Evolutionary conservation across 2,113 vertebrate genomes (phyloP).

Genomic region (Sinocyclocheilus maitianheensis): DNA sequence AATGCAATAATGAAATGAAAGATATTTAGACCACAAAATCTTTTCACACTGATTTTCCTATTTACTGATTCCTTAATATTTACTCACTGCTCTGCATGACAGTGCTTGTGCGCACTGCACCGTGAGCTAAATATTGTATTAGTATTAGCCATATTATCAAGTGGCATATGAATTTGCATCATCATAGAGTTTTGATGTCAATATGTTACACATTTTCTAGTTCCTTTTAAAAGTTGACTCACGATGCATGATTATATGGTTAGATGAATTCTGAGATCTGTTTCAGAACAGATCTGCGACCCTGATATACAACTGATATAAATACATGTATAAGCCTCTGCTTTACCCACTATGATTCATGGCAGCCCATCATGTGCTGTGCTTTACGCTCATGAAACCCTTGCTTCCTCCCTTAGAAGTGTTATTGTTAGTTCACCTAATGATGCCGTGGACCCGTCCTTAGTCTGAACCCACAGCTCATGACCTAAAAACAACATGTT

Average conservation of each 20-base stretch:
- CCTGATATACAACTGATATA: background rate
- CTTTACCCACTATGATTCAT: background rate
- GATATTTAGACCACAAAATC: background rate
- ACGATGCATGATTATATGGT: background rate
- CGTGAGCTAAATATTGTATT: constrained; percentile 2
- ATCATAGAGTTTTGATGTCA: background rate
- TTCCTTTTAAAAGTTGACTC: background rate
- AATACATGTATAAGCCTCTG: background rate
- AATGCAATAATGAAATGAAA: too few relatives aligned
- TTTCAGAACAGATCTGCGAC: background rate
- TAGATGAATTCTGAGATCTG: background rate
- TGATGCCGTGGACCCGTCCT: background rate
- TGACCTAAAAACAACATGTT: constrained; percentile 32
- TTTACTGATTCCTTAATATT: background rate
- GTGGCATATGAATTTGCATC: background rate
- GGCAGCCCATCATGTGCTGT: background rate
- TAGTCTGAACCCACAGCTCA: background rate
- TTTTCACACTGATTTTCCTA: background rate
- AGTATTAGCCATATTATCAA: background rate
- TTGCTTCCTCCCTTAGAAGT: background rate
- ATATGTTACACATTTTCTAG: background rate
- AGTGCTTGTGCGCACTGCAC: too few relatives aligned
- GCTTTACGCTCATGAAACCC: too few relatives aligned
- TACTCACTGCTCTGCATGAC: background rate
- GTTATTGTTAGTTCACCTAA: constrained; percentile 6